Conservation (phyloP, 2,888 invertebrate species). For the Drosophila diplacantha region DNA sequence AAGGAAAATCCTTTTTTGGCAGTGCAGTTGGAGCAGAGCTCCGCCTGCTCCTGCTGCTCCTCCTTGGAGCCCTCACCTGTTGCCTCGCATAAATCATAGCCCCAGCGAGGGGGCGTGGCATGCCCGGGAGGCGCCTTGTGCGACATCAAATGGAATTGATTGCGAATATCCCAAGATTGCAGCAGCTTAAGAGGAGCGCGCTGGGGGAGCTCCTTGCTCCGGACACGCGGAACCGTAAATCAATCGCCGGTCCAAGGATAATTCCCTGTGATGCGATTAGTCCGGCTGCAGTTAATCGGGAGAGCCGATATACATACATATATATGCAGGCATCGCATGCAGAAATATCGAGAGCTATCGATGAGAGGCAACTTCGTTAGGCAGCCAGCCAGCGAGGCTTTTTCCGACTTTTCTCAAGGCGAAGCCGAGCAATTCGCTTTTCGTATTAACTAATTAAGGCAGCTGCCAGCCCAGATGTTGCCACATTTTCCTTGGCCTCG, state of each 20-base stretch:
- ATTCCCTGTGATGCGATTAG: conserved; percentile 37
- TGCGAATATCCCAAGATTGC: conserved; percentile 32
- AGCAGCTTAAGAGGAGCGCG: conserved; percentile 21
- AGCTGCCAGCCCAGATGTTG: conserved; percentile 32
- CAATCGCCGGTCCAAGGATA: conserved; percentile 28
- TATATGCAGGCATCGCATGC: too few relatives aligned
- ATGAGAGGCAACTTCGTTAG: not conserved
- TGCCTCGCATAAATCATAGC: conserved; percentile 42
- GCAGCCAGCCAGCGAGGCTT: too few relatives aligned
- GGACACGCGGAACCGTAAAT: conserved; percentile 14
- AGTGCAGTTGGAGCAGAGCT: too few relatives aligned
- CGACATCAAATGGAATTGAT: conserved; percentile 26
- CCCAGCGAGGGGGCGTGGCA: conserved; percentile 39
- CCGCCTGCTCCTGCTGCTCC: too few relatives aligned
- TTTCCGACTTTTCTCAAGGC: not conserved
- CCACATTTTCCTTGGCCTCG: conserved; percentile 14
- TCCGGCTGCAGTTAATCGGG: conserved; percentile 8
- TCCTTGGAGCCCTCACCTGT: conserved; percentile 22
- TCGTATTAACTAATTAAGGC: conserved; percentile 29
- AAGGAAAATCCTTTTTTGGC: too few relatives aligned
- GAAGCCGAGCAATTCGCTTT: conserved; percentile 7
- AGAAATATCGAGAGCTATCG: conserved; percentile 1
- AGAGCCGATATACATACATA: not conserved
- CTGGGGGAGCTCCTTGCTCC: not conserved
- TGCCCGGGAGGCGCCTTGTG: not conserved